Percentiles rank a stretch among this genome's conserved stretches.
Evolutionary conservation across 2,797 vertebrate species (phyloP).

Genomic region (Catamblyrhynchus diadema): DNA sequence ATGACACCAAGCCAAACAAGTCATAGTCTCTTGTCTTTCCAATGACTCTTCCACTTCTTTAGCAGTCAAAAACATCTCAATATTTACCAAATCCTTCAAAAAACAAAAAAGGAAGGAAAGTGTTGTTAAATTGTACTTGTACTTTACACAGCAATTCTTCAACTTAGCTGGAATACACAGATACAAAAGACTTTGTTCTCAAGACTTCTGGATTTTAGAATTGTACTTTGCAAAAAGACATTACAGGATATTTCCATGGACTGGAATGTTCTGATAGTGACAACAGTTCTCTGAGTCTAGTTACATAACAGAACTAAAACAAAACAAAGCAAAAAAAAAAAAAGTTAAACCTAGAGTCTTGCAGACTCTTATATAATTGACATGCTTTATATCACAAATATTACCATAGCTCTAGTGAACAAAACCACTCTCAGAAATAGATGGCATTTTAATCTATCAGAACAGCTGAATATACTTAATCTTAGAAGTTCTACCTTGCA

Average conservation of each 20-base stretch:
- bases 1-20: constrained; percentile 98
- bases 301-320: background rate
- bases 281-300: background rate
- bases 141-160: background rate
- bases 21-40: constrained; percentile 96
- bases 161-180: background rate
- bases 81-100: constrained; percentile 94
- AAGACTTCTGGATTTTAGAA: background rate
- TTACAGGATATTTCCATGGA: background rate
- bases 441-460: background rate
- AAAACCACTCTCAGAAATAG: background rate
- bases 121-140: background rate
- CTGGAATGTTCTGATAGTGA: background rate
- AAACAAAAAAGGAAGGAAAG: background rate
- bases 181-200: background rate
- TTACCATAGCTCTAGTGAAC: background rate
- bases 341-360: background rate
- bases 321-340: background rate
- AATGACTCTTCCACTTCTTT: constrained; percentile 98
- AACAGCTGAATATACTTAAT: background rate
- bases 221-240: background rate
- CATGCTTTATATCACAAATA: background rate
- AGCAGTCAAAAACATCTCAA: constrained; percentile 99
- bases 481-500: background rate
- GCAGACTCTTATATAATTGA: background rate